Evolutionary conservation across 2,888 invertebrate genomes (phyloP), one percentile per base, ranked within the genome.

Genomic region (Eupeodes latifasciatus): DNA sequence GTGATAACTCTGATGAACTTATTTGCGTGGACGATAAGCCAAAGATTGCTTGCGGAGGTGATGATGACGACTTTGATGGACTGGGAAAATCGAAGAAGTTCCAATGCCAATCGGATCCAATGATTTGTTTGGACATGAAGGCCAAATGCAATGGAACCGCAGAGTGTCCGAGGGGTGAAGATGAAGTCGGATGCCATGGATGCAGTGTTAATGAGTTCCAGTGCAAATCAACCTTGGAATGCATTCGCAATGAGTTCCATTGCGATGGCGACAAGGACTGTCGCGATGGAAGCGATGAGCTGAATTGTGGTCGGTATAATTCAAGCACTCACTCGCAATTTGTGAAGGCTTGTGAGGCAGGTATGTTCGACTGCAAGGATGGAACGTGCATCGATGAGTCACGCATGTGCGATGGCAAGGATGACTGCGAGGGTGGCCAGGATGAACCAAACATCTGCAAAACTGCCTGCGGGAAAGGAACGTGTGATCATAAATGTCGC

Each of bases 151-250:
- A 96, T 91, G 94, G 95, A 14, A 95, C 94, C 6, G 91, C 94
- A 0, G 97, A 97, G 83, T 97, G 97, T 91, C 96, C 96, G 0
- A 94, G 95, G 0, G 95, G 95, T 3, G 96, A 97, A 82, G 97
- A 97, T 90, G 97, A 97, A 91, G 92, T 92, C 2, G 94, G 94
- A 40, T 96, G 96, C 90, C 93, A 92, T 0, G 92, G 91, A 5
- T 96, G 96, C 90, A 94, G 89, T 96, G 96, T 92, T 90, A 92
- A 34, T 94, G 96, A 93, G 94, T 96, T 95, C 92, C 95, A 95
- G 80, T 98, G 98, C 91, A 92, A 93, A 5, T 94, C 95, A 77
- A 95, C 95, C 9, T 94, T 94, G 72, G 94, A 93, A 64, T 95
- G 97, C 90, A 94, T 97, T 51, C 94, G 95, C 0, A 90, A 91